Conservation (phyloP, 2,797 vertebrate genomes). For the Dryobates pubescens region DNA sequence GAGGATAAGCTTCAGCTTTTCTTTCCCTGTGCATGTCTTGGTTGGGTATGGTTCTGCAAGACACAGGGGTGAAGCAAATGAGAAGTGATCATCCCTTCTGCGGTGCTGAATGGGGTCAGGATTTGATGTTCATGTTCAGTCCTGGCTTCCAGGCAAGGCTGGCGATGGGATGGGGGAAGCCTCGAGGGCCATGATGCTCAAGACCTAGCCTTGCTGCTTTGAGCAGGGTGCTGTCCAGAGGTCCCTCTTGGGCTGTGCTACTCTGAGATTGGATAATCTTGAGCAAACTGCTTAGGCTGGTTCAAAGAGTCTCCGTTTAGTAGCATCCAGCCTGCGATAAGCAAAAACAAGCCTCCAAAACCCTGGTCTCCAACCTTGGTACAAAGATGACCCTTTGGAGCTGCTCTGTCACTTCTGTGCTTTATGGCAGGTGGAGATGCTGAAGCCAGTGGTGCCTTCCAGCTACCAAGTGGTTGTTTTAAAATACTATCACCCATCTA, state of each 20-base stretch:
- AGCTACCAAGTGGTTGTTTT: neutral
- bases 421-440: neutral
- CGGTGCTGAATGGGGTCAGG: neutral
- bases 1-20: neutral
- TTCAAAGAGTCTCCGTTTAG: neutral
- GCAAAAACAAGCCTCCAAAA: neutral
- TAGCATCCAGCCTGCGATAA: neutral
- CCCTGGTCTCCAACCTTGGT: fast-evolving
- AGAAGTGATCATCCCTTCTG: neutral
- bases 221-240: neutral
- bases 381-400: neutral
- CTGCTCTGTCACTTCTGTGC: neutral
- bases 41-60: neutral
- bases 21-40: neutral
- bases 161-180: neutral
- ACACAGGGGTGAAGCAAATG: neutral
- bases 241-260: fast-evolving
- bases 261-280: neutral
- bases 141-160: neutral
- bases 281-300: neutral
- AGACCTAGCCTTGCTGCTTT: neutral
- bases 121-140: neutral
- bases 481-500: neutral
- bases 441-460: neutral
- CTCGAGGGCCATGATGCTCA: fast-evolving